Conservation (phyloP, 2,797 vertebrate species). For the Chelon auratus region DNA sequence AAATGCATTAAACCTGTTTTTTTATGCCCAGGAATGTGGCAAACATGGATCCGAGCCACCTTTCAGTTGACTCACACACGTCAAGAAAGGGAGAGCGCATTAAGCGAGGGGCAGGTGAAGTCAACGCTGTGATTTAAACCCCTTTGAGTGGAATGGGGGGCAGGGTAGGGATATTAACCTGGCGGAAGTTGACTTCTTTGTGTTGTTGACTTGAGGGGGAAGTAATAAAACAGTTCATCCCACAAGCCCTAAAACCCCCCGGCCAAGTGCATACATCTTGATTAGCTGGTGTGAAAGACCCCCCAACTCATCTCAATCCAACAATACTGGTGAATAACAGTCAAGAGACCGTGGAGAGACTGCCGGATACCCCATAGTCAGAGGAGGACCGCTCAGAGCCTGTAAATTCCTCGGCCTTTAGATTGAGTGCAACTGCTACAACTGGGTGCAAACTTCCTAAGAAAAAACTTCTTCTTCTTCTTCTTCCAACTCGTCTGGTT, state of each 20-base stretch:
- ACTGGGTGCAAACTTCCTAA: conserved; percentile 23
- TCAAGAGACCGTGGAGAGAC: conserved; percentile 53
- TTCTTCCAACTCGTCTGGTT: conserved; percentile 53
- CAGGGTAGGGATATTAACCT: conserved; percentile 74
- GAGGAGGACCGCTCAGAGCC: conserved; percentile 35
- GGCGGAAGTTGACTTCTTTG: conserved; percentile 76
- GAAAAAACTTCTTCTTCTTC: conserved; percentile 54
- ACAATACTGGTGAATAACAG: conserved; percentile 70
- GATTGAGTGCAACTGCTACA: conserved; percentile 41
- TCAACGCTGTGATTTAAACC: conserved; percentile 71
- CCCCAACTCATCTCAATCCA: conserved; percentile 74
- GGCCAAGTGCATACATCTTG: conserved; percentile 73
- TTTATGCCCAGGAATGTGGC: conserved; percentile 53
- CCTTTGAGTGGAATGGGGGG: conserved; percentile 48
- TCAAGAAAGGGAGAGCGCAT: conserved; percentile 59
- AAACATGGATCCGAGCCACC: conserved; percentile 39
- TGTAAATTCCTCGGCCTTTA: conserved; percentile 44
- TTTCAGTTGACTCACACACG: conserved; percentile 55
- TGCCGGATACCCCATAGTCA: conserved; percentile 18
- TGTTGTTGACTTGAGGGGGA: conserved; percentile 69
- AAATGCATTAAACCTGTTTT: conserved; percentile 63
- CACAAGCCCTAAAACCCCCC: conserved; percentile 61
- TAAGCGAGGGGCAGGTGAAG: conserved; percentile 55
- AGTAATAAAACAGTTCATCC: conserved; percentile 79
- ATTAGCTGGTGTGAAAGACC: conserved; percentile 72